Base-by-base conservation (phyloP, 2,888 invertebrate genomes). In the Lepidochitona cinerea region DNA sequence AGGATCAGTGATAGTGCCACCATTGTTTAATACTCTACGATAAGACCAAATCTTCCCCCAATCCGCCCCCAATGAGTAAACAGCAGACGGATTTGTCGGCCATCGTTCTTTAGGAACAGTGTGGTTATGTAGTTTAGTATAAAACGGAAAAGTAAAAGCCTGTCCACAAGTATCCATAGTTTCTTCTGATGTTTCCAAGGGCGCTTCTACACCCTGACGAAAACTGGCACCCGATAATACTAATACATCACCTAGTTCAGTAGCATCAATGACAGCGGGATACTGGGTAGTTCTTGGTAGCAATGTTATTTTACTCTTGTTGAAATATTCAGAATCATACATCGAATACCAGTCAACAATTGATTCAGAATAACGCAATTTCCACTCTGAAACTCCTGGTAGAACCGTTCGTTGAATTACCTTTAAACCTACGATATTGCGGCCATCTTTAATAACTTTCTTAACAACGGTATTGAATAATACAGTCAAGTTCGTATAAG, bases 21-120 rank as follows among this genome's bases (percentile, higher is more conserved):
- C 12, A n/a, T 52, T 53, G 9, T 66, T 70, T 5, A 66, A 37
- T n/a, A 73, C 70, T 26, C 79, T 53, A 18, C 77, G 65, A 69
- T 79, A 79, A n/a, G 75, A 67, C 79, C 77, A 79, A 18, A 75
- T 66, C 32, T 66, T 37, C 29, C 72, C 77, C 77, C 77, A 79
- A 7, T 69, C 12, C 23, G 26, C n/a, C 1, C 59, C 69, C 23
- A 18, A 37, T 33, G 75, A 64, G 35, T 71, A 70, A 66, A 70
- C 77, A 18, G 52, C 49, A 12, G 71, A 75, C 32, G 65, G 59
- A 37, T 23, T 52, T 14, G 33, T 70, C n/a, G 71, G 64, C 35
- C 53, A 52, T 33, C 26, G 35, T 29, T 68, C 65, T 54, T 9
- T 66, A 9, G 70, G 26, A 5, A 52, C 41, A 7, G 26, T 32